phyloP scores from a whole-genome alignment of 2,113 vertebrate genomes.

The Malaclemys terrapin region DNA sequence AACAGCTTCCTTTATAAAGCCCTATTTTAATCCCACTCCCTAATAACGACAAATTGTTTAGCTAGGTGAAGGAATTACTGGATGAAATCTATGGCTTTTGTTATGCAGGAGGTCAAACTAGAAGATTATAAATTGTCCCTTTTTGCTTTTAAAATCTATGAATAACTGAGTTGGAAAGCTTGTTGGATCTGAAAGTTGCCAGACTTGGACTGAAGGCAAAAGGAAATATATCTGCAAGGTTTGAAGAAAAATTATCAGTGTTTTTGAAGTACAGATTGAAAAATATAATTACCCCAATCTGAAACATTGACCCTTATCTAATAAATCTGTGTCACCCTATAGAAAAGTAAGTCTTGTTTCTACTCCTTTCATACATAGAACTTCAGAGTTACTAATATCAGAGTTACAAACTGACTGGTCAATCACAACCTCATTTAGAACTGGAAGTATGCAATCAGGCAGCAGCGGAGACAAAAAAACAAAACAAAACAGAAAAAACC shows the following conservation, averaged over 20 bases:
- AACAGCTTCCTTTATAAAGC: neutral
- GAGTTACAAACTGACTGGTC: too few species aligned
- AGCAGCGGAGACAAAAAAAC: too few species aligned
- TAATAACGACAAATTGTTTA: neutral
- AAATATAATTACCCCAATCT: neutral
- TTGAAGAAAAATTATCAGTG: neutral
- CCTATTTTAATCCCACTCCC: neutral
- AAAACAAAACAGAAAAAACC: too few species aligned
- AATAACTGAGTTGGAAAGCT: neutral
- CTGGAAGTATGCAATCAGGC: too few species aligned
- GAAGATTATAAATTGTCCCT: neutral
- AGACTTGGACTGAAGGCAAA: neutral
- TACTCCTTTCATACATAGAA: too few species aligned
- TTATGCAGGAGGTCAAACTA: neutral
- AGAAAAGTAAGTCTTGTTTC: neutral
- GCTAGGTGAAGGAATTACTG: neutral
- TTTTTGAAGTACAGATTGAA: neutral
- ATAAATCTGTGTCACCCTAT: neutral
- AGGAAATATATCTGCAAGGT: neutral
- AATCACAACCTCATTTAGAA: too few species aligned
- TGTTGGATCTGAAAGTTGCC: neutral
- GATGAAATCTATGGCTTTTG: rapidly evolving
- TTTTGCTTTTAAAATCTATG: neutral
- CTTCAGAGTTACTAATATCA: too few species aligned
- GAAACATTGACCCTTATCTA: neutral